A percentile compares a stretch with the other conserved stretches of the same genome.
These are phyloP conservation scores for Cichlasoma orientale DNA, from an alignment of 2,797 vertebrate genomes.

Conservation along the genomic window DNA sequence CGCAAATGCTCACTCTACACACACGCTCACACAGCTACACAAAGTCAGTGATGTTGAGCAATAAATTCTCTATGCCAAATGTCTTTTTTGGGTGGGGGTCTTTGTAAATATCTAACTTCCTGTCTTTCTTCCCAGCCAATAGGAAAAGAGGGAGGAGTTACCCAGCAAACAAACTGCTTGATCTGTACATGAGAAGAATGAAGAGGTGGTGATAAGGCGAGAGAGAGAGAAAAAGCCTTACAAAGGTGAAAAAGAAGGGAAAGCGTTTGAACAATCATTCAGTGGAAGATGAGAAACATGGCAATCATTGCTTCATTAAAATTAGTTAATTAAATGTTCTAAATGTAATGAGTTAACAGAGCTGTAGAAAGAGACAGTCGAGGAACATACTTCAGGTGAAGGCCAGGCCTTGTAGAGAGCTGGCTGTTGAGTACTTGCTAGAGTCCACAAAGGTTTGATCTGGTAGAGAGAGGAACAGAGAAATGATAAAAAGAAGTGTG, in stretches of 20 bases:
- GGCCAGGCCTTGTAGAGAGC: slow-evolving; percentile 93
- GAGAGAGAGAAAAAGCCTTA: neutral
- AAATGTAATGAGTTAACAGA: slow-evolving; percentile 18
- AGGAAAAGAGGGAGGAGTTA: slow-evolving; percentile 44
- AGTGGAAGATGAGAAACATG: slow-evolving; percentile 1
- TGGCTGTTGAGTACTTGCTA: slow-evolving; percentile 95
- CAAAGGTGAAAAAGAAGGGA: neutral
- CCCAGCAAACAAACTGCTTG: slow-evolving; percentile 37
- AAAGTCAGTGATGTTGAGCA: slow-evolving; percentile 63
- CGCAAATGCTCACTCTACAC: slow-evolving; percentile 42
- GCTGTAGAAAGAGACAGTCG: slow-evolving; percentile 29
- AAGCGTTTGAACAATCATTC: neutral
- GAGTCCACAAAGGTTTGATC: slow-evolving; percentile 96
- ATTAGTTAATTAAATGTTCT: neutral
- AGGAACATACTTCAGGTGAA: slow-evolving; percentile 95
- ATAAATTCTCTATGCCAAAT: slow-evolving; percentile 51
- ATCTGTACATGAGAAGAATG: slow-evolving; percentile 25
- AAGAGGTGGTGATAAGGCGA: slow-evolving; percentile 5
- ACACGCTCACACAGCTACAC: slow-evolving; percentile 73
- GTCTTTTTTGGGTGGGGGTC: slow-evolving; percentile 37
- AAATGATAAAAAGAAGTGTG: slow-evolving; percentile 17
- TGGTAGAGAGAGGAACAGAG: slow-evolving; percentile 79
- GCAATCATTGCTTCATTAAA: neutral
- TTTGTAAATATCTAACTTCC: slow-evolving; percentile 64
- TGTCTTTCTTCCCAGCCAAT: slow-evolving; percentile 56